Evolutionary conservation across 2,797 vertebrate genomes (phyloP).

Genomic region (Sebastes hubbsi): DNA sequence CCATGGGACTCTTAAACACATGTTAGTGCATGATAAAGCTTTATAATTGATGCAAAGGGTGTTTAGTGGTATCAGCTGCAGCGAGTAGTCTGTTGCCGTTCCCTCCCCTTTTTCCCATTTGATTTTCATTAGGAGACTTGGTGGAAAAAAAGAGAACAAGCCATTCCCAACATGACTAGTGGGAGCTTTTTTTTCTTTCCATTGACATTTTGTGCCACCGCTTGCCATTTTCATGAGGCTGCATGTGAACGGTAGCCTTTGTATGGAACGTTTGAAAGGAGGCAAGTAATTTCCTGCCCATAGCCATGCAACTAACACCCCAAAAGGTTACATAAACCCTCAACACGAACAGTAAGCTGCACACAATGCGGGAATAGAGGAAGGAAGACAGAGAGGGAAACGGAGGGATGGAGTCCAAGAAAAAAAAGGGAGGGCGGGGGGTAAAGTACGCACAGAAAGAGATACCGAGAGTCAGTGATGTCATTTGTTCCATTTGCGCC

Average conservation of each 20-base stretch:
- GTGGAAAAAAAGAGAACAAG: slow-evolving; percentile 37
- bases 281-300: slow-evolving; percentile 69
- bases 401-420: slow-evolving; percentile 17
- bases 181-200: slow-evolving; percentile 61
- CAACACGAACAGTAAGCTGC: slow-evolving; percentile 31
- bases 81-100: slow-evolving; percentile 4
- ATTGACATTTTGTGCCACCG: slow-evolving; percentile 57
- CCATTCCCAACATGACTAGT: slow-evolving; percentile 30
- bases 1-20: slow-evolving; percentile 32
- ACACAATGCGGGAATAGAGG: slow-evolving; percentile 17
- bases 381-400: slow-evolving; percentile 10
- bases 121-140: slow-evolving; percentile 36
- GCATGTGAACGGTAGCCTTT: slow-evolving; percentile 67
- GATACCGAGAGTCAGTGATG: slow-evolving; percentile 76
- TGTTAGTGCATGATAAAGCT: slow-evolving; percentile 33
- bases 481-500: slow-evolving; percentile 81
- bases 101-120: neutral
- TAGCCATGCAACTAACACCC: slow-evolving; percentile 52
- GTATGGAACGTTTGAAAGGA: slow-evolving; percentile 54
- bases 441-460: slow-evolving; percentile 52
- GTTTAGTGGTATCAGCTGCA: slow-evolving; percentile 21
- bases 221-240: slow-evolving; percentile 50
- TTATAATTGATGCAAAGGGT: slow-evolving; percentile 20
- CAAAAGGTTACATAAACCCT: slow-evolving; percentile 51
- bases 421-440: slow-evolving; percentile 17